Evolutionary conservation across 2,888 invertebrate species (phyloP).

Genomic region (Conomelus anceps): DNA sequence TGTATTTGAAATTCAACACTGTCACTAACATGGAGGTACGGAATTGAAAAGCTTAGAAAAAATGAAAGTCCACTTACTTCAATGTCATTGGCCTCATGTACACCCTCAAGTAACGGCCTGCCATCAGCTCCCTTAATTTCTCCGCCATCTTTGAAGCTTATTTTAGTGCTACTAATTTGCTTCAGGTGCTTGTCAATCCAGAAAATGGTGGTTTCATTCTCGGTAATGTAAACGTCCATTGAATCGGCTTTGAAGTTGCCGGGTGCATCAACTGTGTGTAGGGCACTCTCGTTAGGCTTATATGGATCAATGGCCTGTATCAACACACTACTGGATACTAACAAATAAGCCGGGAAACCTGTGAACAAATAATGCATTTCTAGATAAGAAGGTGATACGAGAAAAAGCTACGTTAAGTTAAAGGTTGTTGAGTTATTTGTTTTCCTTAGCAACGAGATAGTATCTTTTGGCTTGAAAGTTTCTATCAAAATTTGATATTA

Average conservation of each 20-base stretch:
- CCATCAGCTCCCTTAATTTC: neutral
- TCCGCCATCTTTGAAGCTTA: neutral
- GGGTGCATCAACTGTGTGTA: conserved; percentile 38
- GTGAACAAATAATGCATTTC: conserved; percentile 36
- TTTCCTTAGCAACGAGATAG: too few relatives aligned
- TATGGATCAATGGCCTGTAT: conserved; percentile 56
- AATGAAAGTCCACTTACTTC: neutral
- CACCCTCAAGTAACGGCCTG: neutral
- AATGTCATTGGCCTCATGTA: neutral
- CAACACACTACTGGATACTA: conserved; percentile 58
- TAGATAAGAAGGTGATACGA: too few relatives aligned
- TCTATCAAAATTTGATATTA: too few relatives aligned
- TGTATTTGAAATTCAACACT: too few relatives aligned
- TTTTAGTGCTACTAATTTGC: conserved; percentile 15
- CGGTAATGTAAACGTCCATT: conserved; percentile 46
- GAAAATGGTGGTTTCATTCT: conserved; percentile 40
- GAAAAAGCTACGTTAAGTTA: too few relatives aligned
- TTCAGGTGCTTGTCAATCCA: conserved; percentile 44
- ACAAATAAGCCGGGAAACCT: conserved; percentile 54
- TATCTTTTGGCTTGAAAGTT: too few relatives aligned
- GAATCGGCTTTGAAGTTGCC: conserved; percentile 46
- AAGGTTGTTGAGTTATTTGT: too few relatives aligned
- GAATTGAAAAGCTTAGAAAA: too few relatives aligned
- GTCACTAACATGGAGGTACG: too few relatives aligned
- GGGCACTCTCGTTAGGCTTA: conserved; percentile 48